Evolutionary conservation across 2,888 invertebrate species (phyloP), one percentile per base, ranked within the genome.

Genomic region (Melikaiella ostensackeni): DNA sequence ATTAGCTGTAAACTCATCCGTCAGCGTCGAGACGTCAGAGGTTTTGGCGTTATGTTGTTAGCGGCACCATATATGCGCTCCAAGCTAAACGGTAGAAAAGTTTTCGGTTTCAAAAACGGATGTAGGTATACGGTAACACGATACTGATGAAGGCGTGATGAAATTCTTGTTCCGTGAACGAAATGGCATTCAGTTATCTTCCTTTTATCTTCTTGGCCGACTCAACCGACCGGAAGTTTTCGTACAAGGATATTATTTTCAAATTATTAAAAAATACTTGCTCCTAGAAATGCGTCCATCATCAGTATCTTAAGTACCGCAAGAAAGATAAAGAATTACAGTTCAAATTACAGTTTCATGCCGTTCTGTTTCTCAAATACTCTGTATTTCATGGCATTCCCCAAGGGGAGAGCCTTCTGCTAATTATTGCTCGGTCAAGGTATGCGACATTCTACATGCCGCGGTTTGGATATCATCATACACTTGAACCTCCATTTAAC

Each of bases 1-100:
- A 90, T 90, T 91, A 90, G 89, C 90, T 87, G 88, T 89, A 87
- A 89, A 90, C 89, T 89, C 90, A 90, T 90, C 89, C 89, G 89
- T 90, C 90, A 90, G 89, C 87, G 90, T 90, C 90, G 87, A 87
- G 86, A 89, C 86, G 89, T 88, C 85, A 86, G 86, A 86, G 86
- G 85, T 84, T 84, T 66, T 79, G 89, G 87, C 86, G 87, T 87
- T 86, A 87, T 86, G 87, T 88, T 88, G 89, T 90, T 89, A 90
- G 88, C 87, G 85, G 46, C 87, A 86, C 88, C 88, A 83, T 80
- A 80, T 74, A 78, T 70, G 77, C 79, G 79, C 75, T 81, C 79
- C 77, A 76, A 74, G 75, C 81, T 79, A 81, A 81, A 81, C 76
- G 78, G 79, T 79, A 81, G 81, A 78, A 80, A 80, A 79, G 77